Evolutionary conservation across 2,113 vertebrate genomes (phyloP).

Genomic region (Phocoena phocoena): DNA sequence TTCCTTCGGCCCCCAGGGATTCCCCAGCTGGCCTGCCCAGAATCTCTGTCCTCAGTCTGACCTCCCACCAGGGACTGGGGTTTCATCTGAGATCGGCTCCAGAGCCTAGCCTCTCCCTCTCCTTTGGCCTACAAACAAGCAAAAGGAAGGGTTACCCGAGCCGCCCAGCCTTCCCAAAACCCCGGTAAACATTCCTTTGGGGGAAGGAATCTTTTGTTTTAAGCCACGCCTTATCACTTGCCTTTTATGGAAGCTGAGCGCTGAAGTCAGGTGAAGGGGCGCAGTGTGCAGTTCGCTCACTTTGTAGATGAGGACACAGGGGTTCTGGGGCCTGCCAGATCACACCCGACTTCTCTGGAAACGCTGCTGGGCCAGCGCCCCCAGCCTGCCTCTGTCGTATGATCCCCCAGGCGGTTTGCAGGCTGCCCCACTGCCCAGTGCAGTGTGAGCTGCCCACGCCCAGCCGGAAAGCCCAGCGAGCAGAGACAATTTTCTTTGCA

Average conservation of each 20-base stretch:
- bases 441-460: not conserved
- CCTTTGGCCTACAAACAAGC: constrained; percentile 38
- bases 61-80: constrained; percentile 5
- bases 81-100: constrained; percentile 35
- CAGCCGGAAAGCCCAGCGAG: not conserved
- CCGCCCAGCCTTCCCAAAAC: not conserved
- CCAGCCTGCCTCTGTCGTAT: not conserved
- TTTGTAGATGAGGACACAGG: not conserved
- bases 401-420: not conserved
- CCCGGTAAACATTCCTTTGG: constrained; percentile 26
- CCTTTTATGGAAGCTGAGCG: not conserved
- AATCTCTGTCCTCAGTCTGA: constrained; percentile 49
- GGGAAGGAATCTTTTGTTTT: not conserved
- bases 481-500: constrained; percentile 59
- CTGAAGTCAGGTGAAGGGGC: not conserved
- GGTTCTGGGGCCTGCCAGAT: not conserved
- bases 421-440: not conserved
- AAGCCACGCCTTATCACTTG: constrained; percentile 9
- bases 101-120: not conserved
- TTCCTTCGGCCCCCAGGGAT: constrained; percentile 42
- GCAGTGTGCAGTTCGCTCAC: not conserved
- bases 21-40: not conserved
- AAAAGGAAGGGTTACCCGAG: constrained; percentile 38
- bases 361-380: not conserved
- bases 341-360: not conserved